Evolutionary conservation across 2,797 vertebrate species (phyloP).

Genomic region (Lophotriccus pileatus): DNA sequence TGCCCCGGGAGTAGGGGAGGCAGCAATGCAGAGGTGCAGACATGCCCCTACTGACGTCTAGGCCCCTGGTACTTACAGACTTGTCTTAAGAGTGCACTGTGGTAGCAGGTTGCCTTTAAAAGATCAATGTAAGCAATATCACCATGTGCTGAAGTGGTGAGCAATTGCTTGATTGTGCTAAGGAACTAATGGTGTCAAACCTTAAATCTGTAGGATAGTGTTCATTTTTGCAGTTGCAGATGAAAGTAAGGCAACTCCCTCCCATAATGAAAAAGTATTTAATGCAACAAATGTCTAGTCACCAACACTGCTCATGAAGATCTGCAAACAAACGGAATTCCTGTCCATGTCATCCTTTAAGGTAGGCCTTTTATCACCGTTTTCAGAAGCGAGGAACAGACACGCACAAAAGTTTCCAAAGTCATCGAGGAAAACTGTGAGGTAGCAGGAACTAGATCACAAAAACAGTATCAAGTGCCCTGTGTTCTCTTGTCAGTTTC

Average conservation of each 20-base stretch:
- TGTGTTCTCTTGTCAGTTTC: background rate
- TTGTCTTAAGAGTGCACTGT: rapidly evolving
- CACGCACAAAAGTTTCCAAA: background rate
- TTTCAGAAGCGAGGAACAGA: background rate
- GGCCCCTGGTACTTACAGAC: background rate
- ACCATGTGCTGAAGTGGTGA: background rate
- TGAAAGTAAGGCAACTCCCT: background rate
- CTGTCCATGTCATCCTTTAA: background rate
- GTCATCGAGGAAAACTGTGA: background rate
- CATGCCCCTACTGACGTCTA: background rate
- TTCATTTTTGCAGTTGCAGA: background rate
- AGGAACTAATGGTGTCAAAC: background rate
- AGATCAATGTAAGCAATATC: background rate
- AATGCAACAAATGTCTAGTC: background rate
- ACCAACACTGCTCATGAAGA: background rate
- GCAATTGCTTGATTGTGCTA: background rate
- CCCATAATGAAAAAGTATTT: background rate
- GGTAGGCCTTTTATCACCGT: background rate
- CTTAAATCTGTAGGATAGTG: background rate
- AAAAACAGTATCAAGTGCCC: background rate
- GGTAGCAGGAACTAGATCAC: background rate
- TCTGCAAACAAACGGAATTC: background rate
- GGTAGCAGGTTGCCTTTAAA: background rate
- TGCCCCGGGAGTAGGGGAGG: background rate
- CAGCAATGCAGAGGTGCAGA: background rate